Evolutionary conservation across 2,888 invertebrate genomes (phyloP).

Genomic region (Diadromus collaris): DNA sequence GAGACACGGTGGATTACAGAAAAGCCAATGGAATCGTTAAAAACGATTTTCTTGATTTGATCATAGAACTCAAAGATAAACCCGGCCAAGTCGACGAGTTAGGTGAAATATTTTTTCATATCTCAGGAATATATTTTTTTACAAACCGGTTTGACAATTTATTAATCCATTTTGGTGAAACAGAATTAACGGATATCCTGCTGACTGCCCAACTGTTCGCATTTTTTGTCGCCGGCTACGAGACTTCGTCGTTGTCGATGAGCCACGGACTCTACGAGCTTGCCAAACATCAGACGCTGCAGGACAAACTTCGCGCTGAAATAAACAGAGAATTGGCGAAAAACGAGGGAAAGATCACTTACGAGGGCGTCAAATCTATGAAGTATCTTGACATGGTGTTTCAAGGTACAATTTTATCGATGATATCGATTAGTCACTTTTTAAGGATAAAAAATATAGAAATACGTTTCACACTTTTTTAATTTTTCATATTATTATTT

Average conservation of each 20-base stretch:
- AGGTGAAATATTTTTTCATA: not conserved
- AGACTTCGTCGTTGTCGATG: constrained; percentile 78
- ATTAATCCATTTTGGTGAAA: too few relatives aligned
- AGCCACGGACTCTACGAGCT: constrained; percentile 78
- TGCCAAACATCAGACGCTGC: constrained; percentile 77
- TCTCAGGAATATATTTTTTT: too few relatives aligned
- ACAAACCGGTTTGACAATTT: too few relatives aligned
- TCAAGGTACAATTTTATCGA: not conserved
- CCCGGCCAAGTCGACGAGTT: constrained; percentile 45
- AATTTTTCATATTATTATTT: not conserved
- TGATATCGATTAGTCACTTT: not conserved
- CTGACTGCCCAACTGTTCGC: constrained; percentile 69
- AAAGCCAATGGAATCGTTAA: constrained; percentile 80
- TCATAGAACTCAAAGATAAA: constrained; percentile 81
- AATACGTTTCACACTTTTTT: not conserved
- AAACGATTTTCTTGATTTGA: constrained; percentile 83
- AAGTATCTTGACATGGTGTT: constrained; percentile 58
- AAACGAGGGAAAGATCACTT: constrained; percentile 73
- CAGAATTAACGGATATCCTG: constrained; percentile 65
- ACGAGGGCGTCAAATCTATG: too few relatives aligned
- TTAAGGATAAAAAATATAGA: not conserved
- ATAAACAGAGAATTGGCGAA: constrained; percentile 69
- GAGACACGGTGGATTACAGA: constrained; percentile 80
- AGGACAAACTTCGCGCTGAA: constrained; percentile 78
- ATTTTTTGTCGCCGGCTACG: constrained; percentile 72